These are phyloP conservation scores for Loxodonta africana DNA, from an alignment of 2,113 vertebrate species.

Conservation along the genomic window DNA sequence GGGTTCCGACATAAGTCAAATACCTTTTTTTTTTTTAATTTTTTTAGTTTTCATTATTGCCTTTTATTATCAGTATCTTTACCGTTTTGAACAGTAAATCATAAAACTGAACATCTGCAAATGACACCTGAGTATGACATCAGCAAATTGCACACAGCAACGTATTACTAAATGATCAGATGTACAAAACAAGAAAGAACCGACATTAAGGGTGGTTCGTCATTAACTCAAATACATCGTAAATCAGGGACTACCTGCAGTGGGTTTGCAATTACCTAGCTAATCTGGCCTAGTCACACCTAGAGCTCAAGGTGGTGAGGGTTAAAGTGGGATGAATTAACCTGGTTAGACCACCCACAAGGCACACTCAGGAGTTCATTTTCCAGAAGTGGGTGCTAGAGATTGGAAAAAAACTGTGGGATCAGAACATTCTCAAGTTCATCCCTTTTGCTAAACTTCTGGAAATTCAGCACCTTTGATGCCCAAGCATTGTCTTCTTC, in stretches of 20 bases:
- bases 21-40: not conserved
- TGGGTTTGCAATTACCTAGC: not conserved
- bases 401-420: not conserved
- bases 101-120: too few relatives aligned
- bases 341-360: not conserved
- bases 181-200: not conserved
- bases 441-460: not conserved
- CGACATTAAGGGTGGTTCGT: not conserved
- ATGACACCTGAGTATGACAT: not conserved
- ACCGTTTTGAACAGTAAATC: not conserved
- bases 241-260: too few relatives aligned
- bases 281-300: not conserved
- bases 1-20: not conserved
- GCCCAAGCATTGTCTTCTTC: not conserved
- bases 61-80: not conserved
- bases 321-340: not conserved
- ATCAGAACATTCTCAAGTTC: not conserved
- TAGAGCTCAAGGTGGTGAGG: not conserved
- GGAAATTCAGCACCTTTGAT: not conserved
- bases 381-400: not conserved
- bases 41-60: not conserved
- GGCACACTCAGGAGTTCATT: not conserved
- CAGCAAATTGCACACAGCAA: not conserved
- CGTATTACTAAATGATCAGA: not conserved
- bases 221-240: not conserved